Base-by-base conservation (phyloP, 2,888 invertebrate genomes). In the Ectemnius continuus region DNA sequence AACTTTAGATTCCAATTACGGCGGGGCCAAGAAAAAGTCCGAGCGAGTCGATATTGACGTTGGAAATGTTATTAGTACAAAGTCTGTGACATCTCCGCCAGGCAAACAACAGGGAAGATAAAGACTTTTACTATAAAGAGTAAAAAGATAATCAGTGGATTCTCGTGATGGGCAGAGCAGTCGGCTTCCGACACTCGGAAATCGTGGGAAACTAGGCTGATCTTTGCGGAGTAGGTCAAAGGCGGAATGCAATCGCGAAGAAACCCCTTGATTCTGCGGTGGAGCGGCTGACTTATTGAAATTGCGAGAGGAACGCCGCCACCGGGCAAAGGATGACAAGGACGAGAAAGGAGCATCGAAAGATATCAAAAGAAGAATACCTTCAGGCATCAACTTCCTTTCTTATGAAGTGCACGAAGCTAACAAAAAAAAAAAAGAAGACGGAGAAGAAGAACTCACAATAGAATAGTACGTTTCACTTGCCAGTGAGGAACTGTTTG, bases 161-260 rank as follows among this genome's bases (percentile, higher is more conserved):
- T 26, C 18, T 18, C 16, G 13, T 16, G 16, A 16, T 52, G n/a
- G 63, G 13, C 26, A 63, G 4, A 52, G 16, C 5, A 1, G 14
- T 14, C 28, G 2, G 28, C 13, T 48, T 62, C 36, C 16, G 14
- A n/a, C 36, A 20, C 61, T 4, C 5, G 48, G 62, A 3, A 36
- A 18, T 62, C 18, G 13, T 23, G 23, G 47, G 16, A 26, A 63
- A 63, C n/a, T 16, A 23, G 52, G 18, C 26, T 56, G 36, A 13
- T 60, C 59, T 56, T 56, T 2, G 6, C 28, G 45, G 65, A 61
- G 61, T 61, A 70, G 66, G 73, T 70, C 66, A 74, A 67, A 56
- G 36, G 28, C n/a, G 56, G 56, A 56, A 73, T 61, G 58, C 48
- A 47, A 61, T 62, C 47, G 52, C 46, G 60, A 56, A 45, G 59